phyloP scores from a whole-genome alignment of 2,888 invertebrate species.

The Morpho achilles region DNA sequence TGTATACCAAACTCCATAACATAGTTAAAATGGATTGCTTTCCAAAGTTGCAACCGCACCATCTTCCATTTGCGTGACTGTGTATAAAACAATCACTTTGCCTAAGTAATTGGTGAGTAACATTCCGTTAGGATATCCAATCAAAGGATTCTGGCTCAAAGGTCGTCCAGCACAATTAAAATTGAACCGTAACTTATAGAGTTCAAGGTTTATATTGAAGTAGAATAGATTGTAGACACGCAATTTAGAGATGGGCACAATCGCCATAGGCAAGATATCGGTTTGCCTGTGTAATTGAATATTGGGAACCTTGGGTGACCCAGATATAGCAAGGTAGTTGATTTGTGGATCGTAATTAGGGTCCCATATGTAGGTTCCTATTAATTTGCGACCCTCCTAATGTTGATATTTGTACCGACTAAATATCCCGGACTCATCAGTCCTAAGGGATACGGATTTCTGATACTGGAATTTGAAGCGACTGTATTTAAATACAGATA shows the following conservation, averaged over 20 bases:
- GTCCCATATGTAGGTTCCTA: conserved; percentile 20
- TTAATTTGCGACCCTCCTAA: conserved; percentile 22
- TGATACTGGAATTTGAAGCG: no score
- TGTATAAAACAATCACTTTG: conserved; percentile 66
- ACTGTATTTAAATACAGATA: no score
- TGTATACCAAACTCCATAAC: no score
- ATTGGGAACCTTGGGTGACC: conserved; percentile 49
- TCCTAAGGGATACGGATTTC: background rate
- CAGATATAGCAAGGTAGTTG: conserved; percentile 43
- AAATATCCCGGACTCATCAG: conserved; percentile 10
- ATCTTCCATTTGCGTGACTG: conserved; percentile 14
- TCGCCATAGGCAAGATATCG: conserved; percentile 57
- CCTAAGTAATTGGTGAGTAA: conserved; percentile 70
- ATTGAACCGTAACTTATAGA: conserved; percentile 27
- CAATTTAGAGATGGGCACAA: conserved; percentile 59
- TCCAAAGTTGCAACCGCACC: background rate
- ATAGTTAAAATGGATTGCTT: background rate
- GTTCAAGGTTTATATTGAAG: conserved; percentile 32
- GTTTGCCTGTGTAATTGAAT: conserved; percentile 69
- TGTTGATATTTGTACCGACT: conserved; percentile 18
- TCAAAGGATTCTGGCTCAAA: conserved; percentile 58
- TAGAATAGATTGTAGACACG: conserved; percentile 34
- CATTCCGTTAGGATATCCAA: conserved; percentile 57
- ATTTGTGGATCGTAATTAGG: conserved; percentile 37
- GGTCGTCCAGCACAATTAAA: conserved; percentile 27